Base-by-base conservation (phyloP, 2,888 invertebrate genomes). In the Eupithecia subfuscata region DNA sequence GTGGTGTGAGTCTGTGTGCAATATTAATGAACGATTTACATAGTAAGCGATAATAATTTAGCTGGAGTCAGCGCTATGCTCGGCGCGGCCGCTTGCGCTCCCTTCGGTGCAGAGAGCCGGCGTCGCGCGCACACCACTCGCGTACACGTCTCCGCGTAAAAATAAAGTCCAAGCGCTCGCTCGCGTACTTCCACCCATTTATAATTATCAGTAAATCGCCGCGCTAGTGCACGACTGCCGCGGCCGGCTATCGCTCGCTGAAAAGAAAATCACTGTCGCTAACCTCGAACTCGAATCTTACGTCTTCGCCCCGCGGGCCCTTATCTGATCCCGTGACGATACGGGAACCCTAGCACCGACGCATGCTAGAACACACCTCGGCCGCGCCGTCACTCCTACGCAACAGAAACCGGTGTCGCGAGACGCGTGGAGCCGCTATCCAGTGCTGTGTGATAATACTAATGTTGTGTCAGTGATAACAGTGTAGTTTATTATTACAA, bases 131-230 rank as follows among this genome's bases (percentile, higher is more conserved):
- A 91, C 92, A 88, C 87, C 90, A 89, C 90, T 91, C 92, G 92
- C 88, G 88, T 90, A 89, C 91, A 89, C 91, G 94, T 91, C 93
- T 92, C 93, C 91, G 94, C 91, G 89, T 94, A 94, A 94, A 95
- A 95, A 95, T 95, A 95, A 94, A 94, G 93, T 94, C 93, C 84
- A 91, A 84, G 90, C 88, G 90, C 89, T 89, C 91, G 91, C 91
- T 89, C 90, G 93, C 90, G 93, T 89, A 95, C 94, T 94, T 93
- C 91, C 90, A 92, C 90, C 89, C 90, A 92, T 94, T 93, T 94
- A 94, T 92, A 94, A 95, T 95, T 94, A 95, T 94, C 94, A 95
- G 94, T 94, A 94, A 94, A 94, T 91, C 93, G 91, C 89, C 87
- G 92, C 90, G 89, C 91, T 91, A 89, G 93, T 91, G 90, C 91